Base-by-base conservation (phyloP, 2,888 invertebrate species). In the Nesidiocoris tenuis region DNA sequence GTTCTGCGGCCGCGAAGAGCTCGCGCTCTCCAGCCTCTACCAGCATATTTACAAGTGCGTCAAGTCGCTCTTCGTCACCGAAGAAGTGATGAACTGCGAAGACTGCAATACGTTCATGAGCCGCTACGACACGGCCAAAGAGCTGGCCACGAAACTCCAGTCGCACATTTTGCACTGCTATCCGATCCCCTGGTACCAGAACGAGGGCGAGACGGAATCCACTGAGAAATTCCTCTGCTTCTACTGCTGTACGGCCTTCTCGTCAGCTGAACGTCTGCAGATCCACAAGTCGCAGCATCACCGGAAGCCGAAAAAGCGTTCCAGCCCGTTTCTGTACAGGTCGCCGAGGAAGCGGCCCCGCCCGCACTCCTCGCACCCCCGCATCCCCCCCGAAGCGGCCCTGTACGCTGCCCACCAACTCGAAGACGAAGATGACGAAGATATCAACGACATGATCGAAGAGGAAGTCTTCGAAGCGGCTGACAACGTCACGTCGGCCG, bases 1-100 rank as follows among this genome's bases (percentile, higher is more conserved):
- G 39, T 75, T 75, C 24, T 75, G 75, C 22, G 61, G 68, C 7
- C 24, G 25, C 25, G 68, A 75, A 39, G 61, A 75, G 21, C 22
- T 75, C 21, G 18, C 59, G 5, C 54, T 75, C 5, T 17, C 23
- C 1, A 64, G 24, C 21, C 55, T 75, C 7, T 75, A 75, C 68
- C 17, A 21, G 55, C 75, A 75, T 55, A 23, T 63, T 61, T 75
- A 75, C 65, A 75, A 75, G 39, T 75, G 75, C 24, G 55, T 68
- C 9, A 68, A 54, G 55, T 65, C 61, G 1, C 18, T 68, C 21
- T 61, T 75, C 54, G 39, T 67, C 54, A 75, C 75, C 1, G 75
- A 75, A 61, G 68, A 75, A 63, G 61, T 68, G 5, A 39, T 75
- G 7, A 68, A 39, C 2, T 75, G 75, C 54, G 67, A 67, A 57